Conservation (phyloP, 1,140 invertebrate species). For the Lepidurus apus region DNA sequence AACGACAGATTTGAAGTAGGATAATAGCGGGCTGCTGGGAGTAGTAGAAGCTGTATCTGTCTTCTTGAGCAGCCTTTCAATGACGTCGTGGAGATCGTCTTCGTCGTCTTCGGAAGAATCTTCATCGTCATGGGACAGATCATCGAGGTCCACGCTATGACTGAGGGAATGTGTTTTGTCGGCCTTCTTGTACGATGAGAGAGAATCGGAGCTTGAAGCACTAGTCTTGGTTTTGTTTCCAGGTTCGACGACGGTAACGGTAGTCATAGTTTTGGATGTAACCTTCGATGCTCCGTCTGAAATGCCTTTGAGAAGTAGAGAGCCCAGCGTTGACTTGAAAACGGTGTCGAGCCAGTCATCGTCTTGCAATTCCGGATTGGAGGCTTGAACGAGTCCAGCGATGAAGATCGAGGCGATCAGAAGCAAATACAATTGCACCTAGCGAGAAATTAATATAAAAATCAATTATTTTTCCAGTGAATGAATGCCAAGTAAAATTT, state of each 20-base stretch:
- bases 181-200: neutral
- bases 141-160: neutral
- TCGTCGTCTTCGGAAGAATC: neutral
- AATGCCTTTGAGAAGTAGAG: neutral
- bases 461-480: neutral
- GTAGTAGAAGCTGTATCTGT: neutral
- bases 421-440: neutral
- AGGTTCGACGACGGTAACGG: neutral
- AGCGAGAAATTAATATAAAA: neutral
- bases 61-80: neutral
- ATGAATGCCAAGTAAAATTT: neutral
- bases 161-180: neutral
- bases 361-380: neutral
- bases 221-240: neutral
- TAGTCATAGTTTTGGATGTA: slow-evolving; percentile 6
- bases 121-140: neutral
- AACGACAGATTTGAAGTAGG: neutral
- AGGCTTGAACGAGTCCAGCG: neutral
- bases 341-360: neutral
- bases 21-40: neutral
- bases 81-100: neutral
- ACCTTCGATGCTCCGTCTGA: neutral
- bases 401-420: neutral
- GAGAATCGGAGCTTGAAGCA: neutral
- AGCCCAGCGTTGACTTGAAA: neutral